A percentile compares a stretch with the other conserved stretches of the same genome.
phyloP scores from a whole-genome alignment of 2,113 vertebrate genomes.

The Alaudala cheleensis region DNA sequence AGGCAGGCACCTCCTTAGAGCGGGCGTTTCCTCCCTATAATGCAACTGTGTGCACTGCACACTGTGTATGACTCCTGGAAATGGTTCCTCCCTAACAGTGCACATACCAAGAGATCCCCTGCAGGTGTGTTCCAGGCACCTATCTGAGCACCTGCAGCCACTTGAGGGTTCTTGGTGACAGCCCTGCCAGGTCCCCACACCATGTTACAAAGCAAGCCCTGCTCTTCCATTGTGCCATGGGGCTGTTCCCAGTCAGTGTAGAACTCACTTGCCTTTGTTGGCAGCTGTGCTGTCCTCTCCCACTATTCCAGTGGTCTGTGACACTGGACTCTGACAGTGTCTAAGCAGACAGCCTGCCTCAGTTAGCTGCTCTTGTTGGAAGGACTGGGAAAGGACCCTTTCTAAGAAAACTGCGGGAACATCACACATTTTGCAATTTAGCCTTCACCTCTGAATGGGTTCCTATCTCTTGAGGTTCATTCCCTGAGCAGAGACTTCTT shows the following conservation, averaged over 20 bases:
- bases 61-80: background rate
- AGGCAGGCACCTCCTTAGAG: background rate
- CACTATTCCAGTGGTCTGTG: background rate
- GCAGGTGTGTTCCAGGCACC: background rate
- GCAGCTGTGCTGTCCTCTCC: background rate
- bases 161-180: background rate
- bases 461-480: background rate
- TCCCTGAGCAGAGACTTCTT: background rate
- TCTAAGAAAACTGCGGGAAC: background rate
- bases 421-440: background rate
- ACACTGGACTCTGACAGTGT: background rate
- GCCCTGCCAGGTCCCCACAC: accelerated
- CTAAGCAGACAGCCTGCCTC: background rate
- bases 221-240: background rate
- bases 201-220: background rate
- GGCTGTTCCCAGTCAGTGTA: accelerated
- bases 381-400: background rate
- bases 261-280: background rate
- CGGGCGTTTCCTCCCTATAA: background rate
- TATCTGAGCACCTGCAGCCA: background rate
- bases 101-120: background rate
- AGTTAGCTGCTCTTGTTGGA: background rate
- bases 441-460: background rate
- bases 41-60: background rate
- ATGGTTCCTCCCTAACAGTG: background rate